Conservation (phyloP, 2,797 vertebrate genomes). For the Chaetodon trifasciatus region DNA sequence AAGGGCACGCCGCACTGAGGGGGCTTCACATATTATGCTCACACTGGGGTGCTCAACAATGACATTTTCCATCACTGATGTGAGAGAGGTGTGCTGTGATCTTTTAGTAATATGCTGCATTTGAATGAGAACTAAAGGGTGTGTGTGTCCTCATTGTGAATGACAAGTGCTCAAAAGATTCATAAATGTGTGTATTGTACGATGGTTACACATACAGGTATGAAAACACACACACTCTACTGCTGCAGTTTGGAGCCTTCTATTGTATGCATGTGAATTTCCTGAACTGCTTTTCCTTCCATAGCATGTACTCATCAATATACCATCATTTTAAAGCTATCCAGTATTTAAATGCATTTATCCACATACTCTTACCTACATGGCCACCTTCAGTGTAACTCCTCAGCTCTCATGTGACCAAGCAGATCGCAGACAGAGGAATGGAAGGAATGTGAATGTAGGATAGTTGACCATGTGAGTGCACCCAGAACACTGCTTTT, state of each 20-base stretch:
- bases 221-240: neutral
- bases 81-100: constrained; percentile 26
- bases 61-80: constrained; percentile 38
- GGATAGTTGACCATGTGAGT: constrained; percentile 70
- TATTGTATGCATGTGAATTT: neutral
- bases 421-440: constrained; percentile 68
- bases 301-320: neutral
- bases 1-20: constrained; percentile 29
- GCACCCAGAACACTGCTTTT: constrained; percentile 28
- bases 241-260: neutral
- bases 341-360: constrained; percentile 15
- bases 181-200: neutral
- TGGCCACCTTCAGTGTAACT: constrained; percentile 38
- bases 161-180: constrained; percentile 12
- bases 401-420: constrained; percentile 70
- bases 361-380: constrained; percentile 10
- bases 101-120: constrained; percentile 27
- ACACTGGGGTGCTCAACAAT: constrained; percentile 26
- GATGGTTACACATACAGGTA: neutral
- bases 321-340: constrained; percentile 1
- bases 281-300: neutral
- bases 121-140: constrained; percentile 27
- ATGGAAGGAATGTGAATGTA: constrained; percentile 80
- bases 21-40: constrained; percentile 30
- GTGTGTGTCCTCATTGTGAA: neutral